Evolutionary conservation across 35 echinoderm and acorn worm species (phyloP).

Genomic region (Stichopus chloronotus): DNA sequence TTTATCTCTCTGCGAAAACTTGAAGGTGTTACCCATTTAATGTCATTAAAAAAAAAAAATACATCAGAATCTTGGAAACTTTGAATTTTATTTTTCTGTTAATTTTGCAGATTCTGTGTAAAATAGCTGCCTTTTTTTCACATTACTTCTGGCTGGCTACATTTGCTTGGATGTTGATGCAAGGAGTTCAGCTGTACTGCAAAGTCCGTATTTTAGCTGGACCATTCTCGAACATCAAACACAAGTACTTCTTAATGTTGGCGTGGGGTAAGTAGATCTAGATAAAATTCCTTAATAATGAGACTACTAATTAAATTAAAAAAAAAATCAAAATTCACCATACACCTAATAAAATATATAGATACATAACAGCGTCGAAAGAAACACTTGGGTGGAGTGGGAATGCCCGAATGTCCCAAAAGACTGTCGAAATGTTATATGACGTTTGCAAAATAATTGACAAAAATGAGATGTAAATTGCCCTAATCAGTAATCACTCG

Average conservation of each 20-base stretch:
- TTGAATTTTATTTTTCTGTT: too few relatives aligned
- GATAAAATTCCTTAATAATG: background rate
- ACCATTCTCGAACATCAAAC: conserved; percentile 37
- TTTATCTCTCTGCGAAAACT: too few relatives aligned
- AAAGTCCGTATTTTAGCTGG: conserved; percentile 59
- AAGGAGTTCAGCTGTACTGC: conserved; percentile 72
- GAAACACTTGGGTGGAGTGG: background rate
- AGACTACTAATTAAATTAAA: background rate
- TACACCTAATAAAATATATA: background rate
- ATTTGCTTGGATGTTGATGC: conserved; percentile 70
- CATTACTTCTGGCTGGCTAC: conserved; percentile 73
- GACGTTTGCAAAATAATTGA: background rate
- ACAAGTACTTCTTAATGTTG: conserved; percentile 47
- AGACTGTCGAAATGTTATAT: background rate
- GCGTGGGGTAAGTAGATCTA: conserved; percentile 55
- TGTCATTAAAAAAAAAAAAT: too few relatives aligned
- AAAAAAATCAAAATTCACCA: background rate
- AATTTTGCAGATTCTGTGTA: conserved; percentile 8
- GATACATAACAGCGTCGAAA: too few relatives aligned
- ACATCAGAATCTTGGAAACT: too few relatives aligned
- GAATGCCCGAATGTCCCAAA: background rate
- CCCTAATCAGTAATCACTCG: too few relatives aligned
- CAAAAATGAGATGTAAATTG: too few relatives aligned
- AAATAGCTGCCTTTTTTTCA: background rate
- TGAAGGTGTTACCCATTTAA: too few relatives aligned